Base-by-base conservation (phyloP, 92 coral and sea anemone genomes). In the Isaurus tuberculatus region DNA sequence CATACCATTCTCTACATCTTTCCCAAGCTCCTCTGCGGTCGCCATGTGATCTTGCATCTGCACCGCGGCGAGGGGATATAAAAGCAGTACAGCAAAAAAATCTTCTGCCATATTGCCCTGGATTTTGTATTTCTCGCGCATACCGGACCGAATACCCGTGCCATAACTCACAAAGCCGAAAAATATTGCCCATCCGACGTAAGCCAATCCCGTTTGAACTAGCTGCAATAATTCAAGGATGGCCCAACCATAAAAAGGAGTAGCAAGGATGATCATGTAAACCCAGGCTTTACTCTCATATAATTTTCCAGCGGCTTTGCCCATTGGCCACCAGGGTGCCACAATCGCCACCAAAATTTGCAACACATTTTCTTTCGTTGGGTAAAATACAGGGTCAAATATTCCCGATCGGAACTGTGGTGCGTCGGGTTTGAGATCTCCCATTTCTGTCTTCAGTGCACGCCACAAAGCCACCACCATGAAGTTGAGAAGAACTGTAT, bases 161-260 rank as follows among this genome's bases (percentile, higher is more conserved):
- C 87, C 92, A 31, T 88, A 89, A 65, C 97, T 93, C 28, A 95
- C 55, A 82, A 95, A 95, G 1, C 95, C 98, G 66, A 94, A 80
- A 58, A 93, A 87, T 23, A 95, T 88, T 72, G 89, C 88, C 95
- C 93, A 94, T 2, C 98, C 98, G 19, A 95, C 92, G 90, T 91
- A 93, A 33, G 87, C 79, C 27, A 95, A 58, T 10, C 91, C 98
- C 31, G 72, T 33, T 70, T 79, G 90, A 4, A 88, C 33, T 28
- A 90, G 26, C 37, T 93, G 87, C 57, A 89, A n/a, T 7, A 86
- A 74, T 73, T 79, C 87, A 13, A 91, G 71, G n/a, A 87, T 16
- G 70, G 84, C 67, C 94, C 94, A 93, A 22, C 80, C 84, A 65
- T 91, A 88, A 80, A 93, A 93, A 17, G 87, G 92, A 9, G 71